Evolutionary conservation across 2,888 invertebrate genomes (phyloP).

Genomic region (Celastrina argiolus): DNA sequence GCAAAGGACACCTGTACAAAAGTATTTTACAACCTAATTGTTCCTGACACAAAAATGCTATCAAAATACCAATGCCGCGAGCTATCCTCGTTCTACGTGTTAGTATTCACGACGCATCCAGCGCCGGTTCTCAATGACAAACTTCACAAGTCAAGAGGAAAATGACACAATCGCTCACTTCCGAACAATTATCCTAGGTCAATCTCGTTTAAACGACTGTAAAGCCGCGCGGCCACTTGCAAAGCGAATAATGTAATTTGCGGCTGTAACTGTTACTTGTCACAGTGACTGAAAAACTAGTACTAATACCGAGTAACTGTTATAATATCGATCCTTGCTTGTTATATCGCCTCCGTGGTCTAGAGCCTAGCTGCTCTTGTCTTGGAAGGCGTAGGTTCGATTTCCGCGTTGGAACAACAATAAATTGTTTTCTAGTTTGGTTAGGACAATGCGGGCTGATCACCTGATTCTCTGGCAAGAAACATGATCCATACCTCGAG

Average conservation of each 20-base stretch:
- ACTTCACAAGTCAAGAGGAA: conserved; percentile 58
- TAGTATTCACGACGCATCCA: conserved; percentile 37
- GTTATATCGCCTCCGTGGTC: too few relatives aligned
- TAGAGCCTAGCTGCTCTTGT: too few relatives aligned
- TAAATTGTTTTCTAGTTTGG: too few relatives aligned
- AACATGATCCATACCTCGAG: too few relatives aligned
- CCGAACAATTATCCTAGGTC: conserved; percentile 68
- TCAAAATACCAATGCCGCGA: background rate
- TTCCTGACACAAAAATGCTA: conserved; percentile 1
- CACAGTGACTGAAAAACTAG: conserved; percentile 27
- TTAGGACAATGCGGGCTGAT: too few relatives aligned
- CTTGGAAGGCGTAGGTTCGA: too few relatives aligned
- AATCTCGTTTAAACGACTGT: conserved; percentile 50
- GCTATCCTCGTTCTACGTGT: background rate
- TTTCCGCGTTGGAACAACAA: too few relatives aligned
- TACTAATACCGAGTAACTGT: too few relatives aligned
- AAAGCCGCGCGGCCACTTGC: conserved; percentile 17
- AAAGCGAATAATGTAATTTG: too few relatives aligned
- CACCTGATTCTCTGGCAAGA: too few relatives aligned
- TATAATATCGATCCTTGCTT: too few relatives aligned
- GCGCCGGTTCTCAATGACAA: conserved; percentile 31
- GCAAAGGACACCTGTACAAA: background rate
- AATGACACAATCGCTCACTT: conserved; percentile 65
- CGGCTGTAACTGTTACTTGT: conserved; percentile 31
- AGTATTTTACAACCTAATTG: background rate